Conservation (phyloP, 2,888 invertebrate species). For the Odiellus spinosus region DNA sequence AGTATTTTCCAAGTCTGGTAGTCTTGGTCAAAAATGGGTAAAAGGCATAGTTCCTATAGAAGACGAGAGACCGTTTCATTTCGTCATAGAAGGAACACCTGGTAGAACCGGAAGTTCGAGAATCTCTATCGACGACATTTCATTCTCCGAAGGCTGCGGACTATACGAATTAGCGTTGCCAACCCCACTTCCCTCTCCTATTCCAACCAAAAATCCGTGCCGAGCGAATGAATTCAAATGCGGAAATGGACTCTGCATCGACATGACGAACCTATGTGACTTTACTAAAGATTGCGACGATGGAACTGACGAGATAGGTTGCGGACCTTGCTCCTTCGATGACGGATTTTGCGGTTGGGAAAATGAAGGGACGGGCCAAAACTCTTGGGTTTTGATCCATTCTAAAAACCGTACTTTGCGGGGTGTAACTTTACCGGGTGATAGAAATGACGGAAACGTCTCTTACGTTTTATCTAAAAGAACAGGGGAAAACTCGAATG, state of each 20-base stretch:
- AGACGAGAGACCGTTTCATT: slow-evolving; percentile 9
- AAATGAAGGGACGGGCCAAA: slow-evolving; percentile 5
- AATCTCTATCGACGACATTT: slow-evolving; percentile 17
- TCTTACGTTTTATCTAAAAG: slow-evolving; percentile 6
- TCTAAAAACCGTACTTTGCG: slow-evolving; percentile 3
- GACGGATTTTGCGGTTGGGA: slow-evolving; percentile 17
- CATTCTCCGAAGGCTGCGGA: slow-evolving; percentile 10
- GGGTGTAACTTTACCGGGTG: slow-evolving; percentile 2
- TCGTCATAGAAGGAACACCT: slow-evolving; percentile 13
- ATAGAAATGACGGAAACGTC: slow-evolving; percentile 5
- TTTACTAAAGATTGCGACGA: slow-evolving; percentile 13
- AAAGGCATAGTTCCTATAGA: slow-evolving; percentile 5
- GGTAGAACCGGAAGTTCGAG: slow-evolving; percentile 2
- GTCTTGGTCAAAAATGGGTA: slow-evolving; percentile 13
- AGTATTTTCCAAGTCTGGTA: slow-evolving; percentile 6
- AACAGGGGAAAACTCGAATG: neutral
- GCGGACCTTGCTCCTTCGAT: slow-evolving; percentile 16
- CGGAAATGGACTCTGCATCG: slow-evolving; percentile 9
- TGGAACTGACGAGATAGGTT: slow-evolving; percentile 15
- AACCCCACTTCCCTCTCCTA: slow-evolving; percentile 7
- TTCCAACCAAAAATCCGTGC: slow-evolving; percentile 10
- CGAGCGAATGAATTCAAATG: slow-evolving; percentile 8
- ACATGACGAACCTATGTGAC: slow-evolving; percentile 12
- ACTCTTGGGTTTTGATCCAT: slow-evolving; percentile 6
- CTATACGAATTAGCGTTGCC: slow-evolving; percentile 6